phyloP scores from a whole-genome alignment of 2,113 vertebrate species.

The Podiceps cristatus region DNA sequence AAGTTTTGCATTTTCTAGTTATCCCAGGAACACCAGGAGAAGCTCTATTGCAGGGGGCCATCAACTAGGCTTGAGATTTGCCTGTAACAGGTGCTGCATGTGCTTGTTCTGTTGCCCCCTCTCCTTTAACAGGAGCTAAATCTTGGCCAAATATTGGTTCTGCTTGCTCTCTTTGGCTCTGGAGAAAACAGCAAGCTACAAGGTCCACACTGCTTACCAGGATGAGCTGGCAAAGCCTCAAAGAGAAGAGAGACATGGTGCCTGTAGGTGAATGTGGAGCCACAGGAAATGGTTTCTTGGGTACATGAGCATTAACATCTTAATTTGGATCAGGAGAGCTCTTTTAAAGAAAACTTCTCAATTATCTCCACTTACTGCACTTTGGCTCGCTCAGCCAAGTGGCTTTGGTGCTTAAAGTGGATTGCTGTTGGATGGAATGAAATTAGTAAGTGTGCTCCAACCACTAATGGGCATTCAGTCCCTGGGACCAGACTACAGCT shows the following conservation, averaged over 20 bases:
- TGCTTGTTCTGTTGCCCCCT: background rate
- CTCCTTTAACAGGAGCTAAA: background rate
- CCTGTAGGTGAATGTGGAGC: background rate
- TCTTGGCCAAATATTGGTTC: background rate
- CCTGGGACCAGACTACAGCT: background rate
- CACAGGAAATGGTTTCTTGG: background rate
- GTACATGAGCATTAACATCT: background rate
- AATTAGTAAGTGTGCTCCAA: background rate
- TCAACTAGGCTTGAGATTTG: background rate
- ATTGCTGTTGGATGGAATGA: background rate
- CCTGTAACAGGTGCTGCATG: background rate
- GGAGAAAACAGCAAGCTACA: background rate
- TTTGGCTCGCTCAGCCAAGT: background rate
- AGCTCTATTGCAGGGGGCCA: background rate
- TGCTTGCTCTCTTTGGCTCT: background rate
- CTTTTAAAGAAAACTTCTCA: slow-evolving; percentile 15
- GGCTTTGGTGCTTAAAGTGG: background rate
- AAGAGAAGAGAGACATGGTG: background rate
- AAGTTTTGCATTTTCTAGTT: background rate
- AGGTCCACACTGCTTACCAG: background rate
- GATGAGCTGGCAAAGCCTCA: background rate
- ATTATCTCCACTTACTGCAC: background rate
- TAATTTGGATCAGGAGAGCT: background rate
- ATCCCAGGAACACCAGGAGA: background rate
- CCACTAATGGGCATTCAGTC: background rate